Evolutionary conservation across 2,888 invertebrate genomes (phyloP).

Genomic region (Monopis laevigella): DNA sequence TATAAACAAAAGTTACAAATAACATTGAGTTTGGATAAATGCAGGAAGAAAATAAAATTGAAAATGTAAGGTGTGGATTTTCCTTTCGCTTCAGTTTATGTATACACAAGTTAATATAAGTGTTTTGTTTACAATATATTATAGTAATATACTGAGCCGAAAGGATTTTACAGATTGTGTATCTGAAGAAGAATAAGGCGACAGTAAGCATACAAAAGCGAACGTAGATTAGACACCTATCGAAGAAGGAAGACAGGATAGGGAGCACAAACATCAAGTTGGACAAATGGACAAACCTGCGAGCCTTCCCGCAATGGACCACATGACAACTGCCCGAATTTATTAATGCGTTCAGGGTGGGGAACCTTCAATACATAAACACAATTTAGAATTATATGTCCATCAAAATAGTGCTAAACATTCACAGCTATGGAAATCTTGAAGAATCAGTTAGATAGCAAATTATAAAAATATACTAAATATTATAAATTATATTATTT

Average conservation of each 20-base stretch:
- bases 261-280: slow-evolving; percentile 63
- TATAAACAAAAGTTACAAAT: slow-evolving; percentile 54
- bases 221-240: slow-evolving; percentile 24
- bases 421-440: too few species aligned
- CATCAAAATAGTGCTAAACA: too few species aligned
- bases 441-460: too few species aligned
- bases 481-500: too few species aligned
- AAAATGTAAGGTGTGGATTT: not conserved
- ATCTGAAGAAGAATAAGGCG: slow-evolving; percentile 25
- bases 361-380: slow-evolving; percentile 73
- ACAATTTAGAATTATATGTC: slow-evolving; percentile 56
- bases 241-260: slow-evolving; percentile 31
- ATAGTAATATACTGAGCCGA: slow-evolving; percentile 1
- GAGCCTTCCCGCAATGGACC: slow-evolving; percentile 74
- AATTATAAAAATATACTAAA: too few species aligned
- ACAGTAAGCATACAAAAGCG: slow-evolving; percentile 6
- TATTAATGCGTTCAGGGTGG: slow-evolving; percentile 70
- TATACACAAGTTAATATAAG: not conserved
- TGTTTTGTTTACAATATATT: not conserved
- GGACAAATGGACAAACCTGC: slow-evolving; percentile 68
- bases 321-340: slow-evolving; percentile 73
- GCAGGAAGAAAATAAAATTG: slow-evolving; percentile 2
- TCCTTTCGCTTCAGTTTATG: not conserved
- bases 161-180: slow-evolving; percentile 20
- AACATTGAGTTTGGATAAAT: slow-evolving; percentile 19